These are phyloP conservation scores for Nannoperca obscura DNA, from an alignment of 2,797 vertebrate genomes.

Conservation along the genomic window DNA sequence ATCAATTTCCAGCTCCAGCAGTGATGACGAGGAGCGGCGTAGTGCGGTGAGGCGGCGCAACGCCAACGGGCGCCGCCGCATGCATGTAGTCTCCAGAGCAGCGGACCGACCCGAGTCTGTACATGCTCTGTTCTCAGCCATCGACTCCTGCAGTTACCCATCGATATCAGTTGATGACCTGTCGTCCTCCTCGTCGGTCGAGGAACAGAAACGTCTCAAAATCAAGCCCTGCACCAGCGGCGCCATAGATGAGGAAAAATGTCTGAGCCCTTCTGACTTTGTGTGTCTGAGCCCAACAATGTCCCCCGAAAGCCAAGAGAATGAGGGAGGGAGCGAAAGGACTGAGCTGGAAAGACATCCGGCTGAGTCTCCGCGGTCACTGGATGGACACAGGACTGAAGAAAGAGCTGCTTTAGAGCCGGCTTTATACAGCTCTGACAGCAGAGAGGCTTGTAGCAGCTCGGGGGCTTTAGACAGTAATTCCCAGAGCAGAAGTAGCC, in stretches of 20 bases:
- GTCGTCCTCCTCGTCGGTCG: constrained; percentile 87
- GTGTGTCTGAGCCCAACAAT: constrained; percentile 76
- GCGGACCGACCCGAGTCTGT: constrained; percentile 86
- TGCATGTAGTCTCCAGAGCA: constrained; percentile 80
- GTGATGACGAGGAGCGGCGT: constrained; percentile 91
- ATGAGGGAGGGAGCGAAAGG: constrained; percentile 53
- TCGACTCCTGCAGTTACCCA: constrained; percentile 93
- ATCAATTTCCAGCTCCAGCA: constrained; percentile 91
- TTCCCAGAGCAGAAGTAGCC: constrained; percentile 65
- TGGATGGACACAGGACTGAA: constrained; percentile 60
- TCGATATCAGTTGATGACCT: constrained; percentile 92
- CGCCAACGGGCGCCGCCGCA: constrained; percentile 88
- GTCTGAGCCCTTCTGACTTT: constrained; percentile 71
- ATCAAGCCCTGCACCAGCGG: constrained; percentile 40
- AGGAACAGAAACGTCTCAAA: constrained; percentile 53
- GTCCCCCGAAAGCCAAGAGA: constrained; percentile 73
- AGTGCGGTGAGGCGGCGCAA: constrained; percentile 87
- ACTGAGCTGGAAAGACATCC: constrained; percentile 51
- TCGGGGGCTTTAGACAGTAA: constrained; percentile 28
- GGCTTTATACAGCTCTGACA: constrained; percentile 50
- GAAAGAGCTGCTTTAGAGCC: constrained; percentile 22
- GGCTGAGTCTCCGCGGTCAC: constrained; percentile 34
- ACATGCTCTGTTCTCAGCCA: constrained; percentile 86
- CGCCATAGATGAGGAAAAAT: constrained; percentile 63
- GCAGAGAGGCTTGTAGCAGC: constrained; percentile 63